Percentiles rank a stretch among this genome's conserved stretches.
phyloP scores from a whole-genome alignment of 2,113 vertebrate species.

The Protobothrops flavoviridis region DNA sequence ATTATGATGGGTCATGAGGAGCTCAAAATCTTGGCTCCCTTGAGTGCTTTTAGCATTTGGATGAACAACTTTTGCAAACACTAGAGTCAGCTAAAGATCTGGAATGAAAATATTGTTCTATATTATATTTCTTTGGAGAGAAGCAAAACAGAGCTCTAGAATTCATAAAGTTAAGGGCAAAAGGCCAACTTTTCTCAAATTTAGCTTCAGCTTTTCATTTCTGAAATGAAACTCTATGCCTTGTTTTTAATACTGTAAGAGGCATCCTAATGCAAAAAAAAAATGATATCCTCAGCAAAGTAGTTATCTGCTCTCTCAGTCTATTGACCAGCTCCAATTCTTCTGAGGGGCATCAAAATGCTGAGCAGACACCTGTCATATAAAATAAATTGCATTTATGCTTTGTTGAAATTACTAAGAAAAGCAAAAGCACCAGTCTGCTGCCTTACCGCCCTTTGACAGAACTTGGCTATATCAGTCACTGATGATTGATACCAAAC shows the following conservation, averaged over 20 bases:
- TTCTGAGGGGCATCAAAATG: slow-evolving; percentile 53
- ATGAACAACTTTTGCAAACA: neutral
- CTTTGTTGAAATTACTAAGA: slow-evolving; percentile 17
- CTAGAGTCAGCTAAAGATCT: slow-evolving; percentile 36
- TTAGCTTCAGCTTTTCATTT: slow-evolving; percentile 31
- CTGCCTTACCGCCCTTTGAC: neutral
- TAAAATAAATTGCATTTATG: slow-evolving; percentile 35
- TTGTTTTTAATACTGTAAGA: slow-evolving; percentile 31
- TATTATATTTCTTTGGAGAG: slow-evolving; percentile 4
- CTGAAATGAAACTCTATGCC: slow-evolving; percentile 22
- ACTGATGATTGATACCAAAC: neutral
- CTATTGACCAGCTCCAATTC: slow-evolving; percentile 29
- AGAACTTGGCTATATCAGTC: neutral
- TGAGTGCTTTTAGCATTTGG: slow-evolving; percentile 11
- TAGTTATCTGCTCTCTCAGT: slow-evolving; percentile 42
- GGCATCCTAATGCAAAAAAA: neutral
- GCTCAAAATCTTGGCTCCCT: slow-evolving; percentile 31
- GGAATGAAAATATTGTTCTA: slow-evolving; percentile 36
- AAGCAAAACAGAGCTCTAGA: slow-evolving; percentile 35
- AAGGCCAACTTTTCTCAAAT: slow-evolving; percentile 21
- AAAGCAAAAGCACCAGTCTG: slow-evolving; percentile 31
- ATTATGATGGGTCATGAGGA: slow-evolving; percentile 29
- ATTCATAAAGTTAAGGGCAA: slow-evolving; percentile 37
- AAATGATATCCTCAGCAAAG: slow-evolving; percentile 31
- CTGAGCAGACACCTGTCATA: slow-evolving; percentile 43